Evolutionary conservation across 2,113 vertebrate genomes (phyloP), one percentile per base, ranked within the genome.

Genomic region (Paradoxurus hermaphroditus): DNA sequence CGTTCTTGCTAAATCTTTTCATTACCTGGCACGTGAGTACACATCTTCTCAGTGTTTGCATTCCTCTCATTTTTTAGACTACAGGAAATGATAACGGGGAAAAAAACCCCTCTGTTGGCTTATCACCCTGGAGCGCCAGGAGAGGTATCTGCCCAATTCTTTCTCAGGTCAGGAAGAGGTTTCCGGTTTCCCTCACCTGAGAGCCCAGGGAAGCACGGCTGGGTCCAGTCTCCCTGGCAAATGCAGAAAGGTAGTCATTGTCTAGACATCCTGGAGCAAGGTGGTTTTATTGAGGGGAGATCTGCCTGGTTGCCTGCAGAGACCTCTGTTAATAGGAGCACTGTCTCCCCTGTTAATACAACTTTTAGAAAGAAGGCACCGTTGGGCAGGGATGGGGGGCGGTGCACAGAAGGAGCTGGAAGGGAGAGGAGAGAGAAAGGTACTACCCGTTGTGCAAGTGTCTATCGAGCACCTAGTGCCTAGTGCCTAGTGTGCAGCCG

Each of bases 41-140:
- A 44, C 67, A 94, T 90, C 89, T 97, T 41, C 70, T 39, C 53
- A 5, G 3, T 93, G 89, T 93, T 94, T 95, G 83, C 97, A 97
- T 97, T 97, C 98, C 83, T 98, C 27, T 96, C 98, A 94, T 97
- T 97, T 91, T 96, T 97, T 29, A 79, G 89, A 91, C 81, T 93
- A 4, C n/a, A 75, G 95, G 96, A 97, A 94, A 88, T 90, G 96
- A 97, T 94, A 94, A 94, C 31, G 41, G 14, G 1, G 1, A 6
- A 19, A 21, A n/a, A 53, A 53, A 18, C 4, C 18, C 3, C n/a
- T 63, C 19, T 83, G 53, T 95, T 96, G 89, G 67, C 92, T 96
- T 95, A 72, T 51, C 9, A 53, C 59, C 70, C 86, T 31, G 63
- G n/a, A 79, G n/a, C 16, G 4, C n/a, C n/a, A 18, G 13, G 34